A percentile compares a stretch with the other conserved stretches of the same genome.
phyloP scores from a whole-genome alignment of 2,113 vertebrate species.

The Dolichotis patagonum region DNA sequence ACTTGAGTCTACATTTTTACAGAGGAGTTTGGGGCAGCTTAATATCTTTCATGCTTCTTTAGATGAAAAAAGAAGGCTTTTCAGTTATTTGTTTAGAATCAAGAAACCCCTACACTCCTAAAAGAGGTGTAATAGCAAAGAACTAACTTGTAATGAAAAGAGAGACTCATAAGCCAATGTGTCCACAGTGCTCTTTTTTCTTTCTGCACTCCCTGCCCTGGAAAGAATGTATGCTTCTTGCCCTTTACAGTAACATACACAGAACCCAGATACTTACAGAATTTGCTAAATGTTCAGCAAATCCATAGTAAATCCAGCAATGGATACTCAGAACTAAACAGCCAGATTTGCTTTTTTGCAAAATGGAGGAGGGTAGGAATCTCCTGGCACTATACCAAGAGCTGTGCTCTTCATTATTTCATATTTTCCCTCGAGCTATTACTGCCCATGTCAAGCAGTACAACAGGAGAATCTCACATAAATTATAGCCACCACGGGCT shows the following conservation, averaged over 20 bases:
- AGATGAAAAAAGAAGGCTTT: background rate
- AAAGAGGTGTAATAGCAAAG: background rate
- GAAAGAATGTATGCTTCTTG: background rate
- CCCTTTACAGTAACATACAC: background rate
- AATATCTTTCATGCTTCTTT: background rate
- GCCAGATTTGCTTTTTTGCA: background rate
- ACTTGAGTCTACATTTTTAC: background rate
- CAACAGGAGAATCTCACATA: background rate
- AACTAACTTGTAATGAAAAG: background rate
- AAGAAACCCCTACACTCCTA: background rate
- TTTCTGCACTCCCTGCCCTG: background rate
- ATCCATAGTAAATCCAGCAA: background rate
- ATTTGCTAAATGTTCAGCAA: background rate
- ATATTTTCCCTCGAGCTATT: background rate
- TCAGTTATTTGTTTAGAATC: background rate
- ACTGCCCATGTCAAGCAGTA: background rate
- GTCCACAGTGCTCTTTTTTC: background rate
- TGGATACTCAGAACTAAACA: background rate
- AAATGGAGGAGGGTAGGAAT: background rate
- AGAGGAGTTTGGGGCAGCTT: background rate
- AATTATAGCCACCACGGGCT: background rate
- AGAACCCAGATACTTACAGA: background rate
- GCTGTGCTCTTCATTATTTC: background rate
- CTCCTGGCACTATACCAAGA: background rate
- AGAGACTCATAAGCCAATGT: background rate